These are phyloP conservation scores for Scaptomyza graminum DNA, from an alignment of 1,140 invertebrate genomes.

Conservation along the genomic window DNA sequence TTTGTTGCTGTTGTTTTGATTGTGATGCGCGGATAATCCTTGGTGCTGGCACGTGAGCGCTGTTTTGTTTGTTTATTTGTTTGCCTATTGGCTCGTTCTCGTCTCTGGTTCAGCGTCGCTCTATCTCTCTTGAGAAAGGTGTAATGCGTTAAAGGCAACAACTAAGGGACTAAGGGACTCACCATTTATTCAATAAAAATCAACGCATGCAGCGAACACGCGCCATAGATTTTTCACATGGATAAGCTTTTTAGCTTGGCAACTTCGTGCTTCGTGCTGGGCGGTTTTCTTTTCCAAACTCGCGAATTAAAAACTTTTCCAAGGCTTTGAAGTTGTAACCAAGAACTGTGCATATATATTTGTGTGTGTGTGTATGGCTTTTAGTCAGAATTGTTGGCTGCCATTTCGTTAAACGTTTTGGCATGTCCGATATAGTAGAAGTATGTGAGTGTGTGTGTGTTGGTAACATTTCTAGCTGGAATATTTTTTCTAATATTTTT, in stretches of 20 bases:
- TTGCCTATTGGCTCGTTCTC: conserved; percentile 45
- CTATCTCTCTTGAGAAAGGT: conserved; percentile 46
- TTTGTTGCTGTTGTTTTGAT: conserved; percentile 67
- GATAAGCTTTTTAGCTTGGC: conserved; percentile 60
- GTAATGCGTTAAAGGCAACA: conserved; percentile 66
- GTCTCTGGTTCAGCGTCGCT: neutral
- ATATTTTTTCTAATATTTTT: conserved; percentile 73
- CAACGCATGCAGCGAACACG: conserved; percentile 64
- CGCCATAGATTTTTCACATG: conserved; percentile 78
- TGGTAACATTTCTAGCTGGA: conserved; percentile 33
- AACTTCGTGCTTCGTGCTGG: conserved; percentile 37
- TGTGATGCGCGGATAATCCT: conserved; percentile 78
- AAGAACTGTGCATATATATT: neutral
- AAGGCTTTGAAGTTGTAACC: conserved; percentile 41
- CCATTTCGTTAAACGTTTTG: conserved; percentile 66
- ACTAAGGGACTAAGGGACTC: conserved; percentile 2
- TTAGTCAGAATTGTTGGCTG: conserved; percentile 50
- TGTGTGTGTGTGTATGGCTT: neutral
- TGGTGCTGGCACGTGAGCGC: conserved; percentile 65
- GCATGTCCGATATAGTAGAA: conserved; percentile 45
- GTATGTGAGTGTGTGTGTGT: conserved; percentile 20
- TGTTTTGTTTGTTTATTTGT: conserved; percentile 69
- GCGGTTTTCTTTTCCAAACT: conserved; percentile 36
- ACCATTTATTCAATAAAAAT: conserved; percentile 19
- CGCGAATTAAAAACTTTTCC: conserved; percentile 54